Conservation (phyloP, 2,888 invertebrate genomes). For the Latrodectus elegans region DNA sequence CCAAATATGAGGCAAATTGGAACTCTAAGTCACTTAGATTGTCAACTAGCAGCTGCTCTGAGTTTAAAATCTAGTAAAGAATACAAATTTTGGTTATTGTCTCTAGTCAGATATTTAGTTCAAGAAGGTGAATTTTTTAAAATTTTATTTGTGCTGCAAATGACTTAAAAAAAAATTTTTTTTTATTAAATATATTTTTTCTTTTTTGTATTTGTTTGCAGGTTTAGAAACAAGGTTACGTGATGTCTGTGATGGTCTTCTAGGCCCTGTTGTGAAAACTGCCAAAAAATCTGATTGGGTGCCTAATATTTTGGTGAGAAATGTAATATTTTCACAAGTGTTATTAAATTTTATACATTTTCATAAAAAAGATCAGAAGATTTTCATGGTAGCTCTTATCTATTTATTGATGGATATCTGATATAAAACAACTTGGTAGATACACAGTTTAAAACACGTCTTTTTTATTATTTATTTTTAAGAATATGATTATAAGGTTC, state of each 20-base stretch:
- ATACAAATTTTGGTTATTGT: slow-evolving; percentile 85
- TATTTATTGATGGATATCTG: background rate
- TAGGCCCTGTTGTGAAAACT: slow-evolving; percentile 79
- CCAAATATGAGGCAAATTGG: slow-evolving; percentile 73
- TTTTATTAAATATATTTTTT: no score
- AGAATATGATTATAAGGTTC: no score
- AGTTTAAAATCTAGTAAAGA: slow-evolving; percentile 83
- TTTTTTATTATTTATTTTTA: no score
- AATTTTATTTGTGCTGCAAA: no score
- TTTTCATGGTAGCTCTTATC: no score
- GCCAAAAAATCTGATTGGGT: slow-evolving; percentile 58
- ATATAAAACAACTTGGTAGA: no score
- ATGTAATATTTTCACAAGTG: background rate
- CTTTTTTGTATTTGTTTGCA: background rate
- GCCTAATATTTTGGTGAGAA: slow-evolving; percentile 63
- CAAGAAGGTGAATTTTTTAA: slow-evolving; percentile 80
- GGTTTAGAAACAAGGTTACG: slow-evolving; percentile 79
- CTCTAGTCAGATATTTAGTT: slow-evolving; percentile 79
- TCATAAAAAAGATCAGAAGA: background rate
- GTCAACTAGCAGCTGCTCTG: slow-evolving; percentile 83
- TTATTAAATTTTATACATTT: background rate
- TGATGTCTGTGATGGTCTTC: slow-evolving; percentile 84
- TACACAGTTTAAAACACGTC: no score
- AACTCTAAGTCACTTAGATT: slow-evolving; percentile 79
- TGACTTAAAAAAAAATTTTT: no score